phyloP scores from a whole-genome alignment of 2,113 vertebrate species.

The Scartelaos histophorus region DNA sequence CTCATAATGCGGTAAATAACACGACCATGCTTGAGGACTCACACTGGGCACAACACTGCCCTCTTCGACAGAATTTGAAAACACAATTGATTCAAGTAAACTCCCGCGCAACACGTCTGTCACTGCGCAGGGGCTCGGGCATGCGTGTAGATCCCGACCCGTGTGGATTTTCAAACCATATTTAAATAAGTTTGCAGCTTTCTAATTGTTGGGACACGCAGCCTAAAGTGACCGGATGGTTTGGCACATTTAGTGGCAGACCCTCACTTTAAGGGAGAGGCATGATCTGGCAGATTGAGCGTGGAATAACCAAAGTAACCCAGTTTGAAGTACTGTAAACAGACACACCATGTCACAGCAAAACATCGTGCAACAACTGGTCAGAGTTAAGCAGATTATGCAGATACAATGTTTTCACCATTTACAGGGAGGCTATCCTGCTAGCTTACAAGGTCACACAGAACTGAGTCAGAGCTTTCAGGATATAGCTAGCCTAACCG shows the following conservation, averaged over 20 bases:
- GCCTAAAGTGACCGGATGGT: background rate
- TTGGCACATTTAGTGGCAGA: background rate
- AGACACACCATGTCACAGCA: constrained; percentile 11
- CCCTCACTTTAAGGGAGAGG: background rate
- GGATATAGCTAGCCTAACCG: background rate
- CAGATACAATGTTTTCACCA: background rate
- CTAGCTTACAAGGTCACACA: constrained; percentile 64
- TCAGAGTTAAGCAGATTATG: background rate
- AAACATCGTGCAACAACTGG: background rate
- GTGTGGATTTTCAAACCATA: background rate
- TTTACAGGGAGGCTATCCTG: background rate
- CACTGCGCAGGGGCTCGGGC: constrained; percentile 36
- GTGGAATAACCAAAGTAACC: constrained; percentile 10
- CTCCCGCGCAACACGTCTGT: constrained; percentile 63
- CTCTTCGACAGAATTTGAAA: constrained; percentile 34
- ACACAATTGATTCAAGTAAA: constrained; percentile 57
- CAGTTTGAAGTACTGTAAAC: constrained; percentile 37
- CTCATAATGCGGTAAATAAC: background rate
- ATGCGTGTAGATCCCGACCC: background rate
- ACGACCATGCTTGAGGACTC: background rate
- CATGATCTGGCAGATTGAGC: background rate
- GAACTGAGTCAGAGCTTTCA: constrained; percentile 18
- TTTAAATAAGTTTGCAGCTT: background rate
- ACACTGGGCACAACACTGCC: constrained; percentile 45
- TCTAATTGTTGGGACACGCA: background rate